Evolutionary conservation across 1,140 invertebrate species (phyloP).

Genomic region (Anthonomus grandis): DNA sequence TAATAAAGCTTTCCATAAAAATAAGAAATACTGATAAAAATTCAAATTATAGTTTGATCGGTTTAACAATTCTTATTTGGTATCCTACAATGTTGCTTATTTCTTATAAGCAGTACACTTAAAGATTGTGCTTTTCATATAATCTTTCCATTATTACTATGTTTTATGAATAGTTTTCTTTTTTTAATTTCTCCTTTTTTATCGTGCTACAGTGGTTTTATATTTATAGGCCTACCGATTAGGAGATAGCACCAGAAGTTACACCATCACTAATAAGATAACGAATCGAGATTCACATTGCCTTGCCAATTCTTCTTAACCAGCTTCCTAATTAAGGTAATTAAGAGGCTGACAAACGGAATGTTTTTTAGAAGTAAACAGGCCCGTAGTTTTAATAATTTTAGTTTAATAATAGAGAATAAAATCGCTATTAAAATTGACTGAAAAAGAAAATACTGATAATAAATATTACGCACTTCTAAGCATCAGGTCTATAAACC

Average conservation of each 20-base stretch:
- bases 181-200: no score
- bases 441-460: neutral
- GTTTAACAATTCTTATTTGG: no score
- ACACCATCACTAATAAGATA: slow-evolving; percentile 19
- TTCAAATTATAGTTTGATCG: no score
- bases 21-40: no score
- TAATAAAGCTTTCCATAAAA: no score
- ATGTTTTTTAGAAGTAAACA: slow-evolving; percentile 4
- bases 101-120: no score
- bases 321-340: slow-evolving; percentile 18
- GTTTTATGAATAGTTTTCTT: no score
- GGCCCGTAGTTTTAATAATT: neutral
- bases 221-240: no score
- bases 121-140: no score
- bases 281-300: slow-evolving; percentile 9
- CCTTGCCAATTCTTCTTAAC: slow-evolving; percentile 10
- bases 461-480: neutral
- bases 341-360: slow-evolving; percentile 12
- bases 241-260: slow-evolving; percentile 5
- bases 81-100: no score
- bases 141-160: no score
- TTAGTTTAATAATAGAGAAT: neutral
- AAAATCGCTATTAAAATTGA: neutral
- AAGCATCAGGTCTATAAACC: neutral
- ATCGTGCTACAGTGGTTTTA: no score